Evolutionary conservation across 2,113 vertebrate species (phyloP).

Genomic region (Aythya baeri): DNA sequence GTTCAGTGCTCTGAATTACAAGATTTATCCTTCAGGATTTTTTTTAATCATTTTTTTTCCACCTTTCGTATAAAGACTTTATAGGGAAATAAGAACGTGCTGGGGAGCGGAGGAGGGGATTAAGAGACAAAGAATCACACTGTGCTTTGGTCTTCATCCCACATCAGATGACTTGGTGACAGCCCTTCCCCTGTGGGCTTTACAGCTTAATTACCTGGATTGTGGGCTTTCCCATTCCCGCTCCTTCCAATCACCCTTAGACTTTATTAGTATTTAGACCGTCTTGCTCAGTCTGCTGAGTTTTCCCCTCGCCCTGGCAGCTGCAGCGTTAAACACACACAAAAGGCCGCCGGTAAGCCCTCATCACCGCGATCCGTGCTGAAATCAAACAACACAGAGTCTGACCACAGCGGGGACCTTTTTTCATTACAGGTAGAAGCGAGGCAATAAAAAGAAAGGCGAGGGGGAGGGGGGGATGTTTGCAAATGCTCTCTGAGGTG

Average conservation of each 20-base stretch:
- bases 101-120: conserved; percentile 49
- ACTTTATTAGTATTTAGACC: conserved; percentile 58
- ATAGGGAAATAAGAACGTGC: conserved; percentile 53
- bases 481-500: background rate
- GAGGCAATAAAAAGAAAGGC: conserved; percentile 6
- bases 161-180: conserved; percentile 67
- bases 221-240: conserved; percentile 43
- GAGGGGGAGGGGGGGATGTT: background rate
- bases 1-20: conserved; percentile 74
- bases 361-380: background rate
- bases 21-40: conserved; percentile 77
- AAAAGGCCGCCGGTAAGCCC: conserved; percentile 12
- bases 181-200: conserved; percentile 61
- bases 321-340: conserved; percentile 31
- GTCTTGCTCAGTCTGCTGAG: background rate
- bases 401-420: background rate
- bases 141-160: conserved; percentile 55
- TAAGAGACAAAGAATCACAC: conserved; percentile 57
- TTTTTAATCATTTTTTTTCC: conserved; percentile 19
- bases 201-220: conserved; percentile 73
- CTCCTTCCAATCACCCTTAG: conserved; percentile 5
- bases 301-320: conserved; percentile 10
- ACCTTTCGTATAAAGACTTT: conserved; percentile 55
- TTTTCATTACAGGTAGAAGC: conserved; percentile 38
- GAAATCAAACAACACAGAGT: conserved; percentile 33